Conservation (phyloP, 1,140 invertebrate genomes). For the Microplitis mediator region DNA sequence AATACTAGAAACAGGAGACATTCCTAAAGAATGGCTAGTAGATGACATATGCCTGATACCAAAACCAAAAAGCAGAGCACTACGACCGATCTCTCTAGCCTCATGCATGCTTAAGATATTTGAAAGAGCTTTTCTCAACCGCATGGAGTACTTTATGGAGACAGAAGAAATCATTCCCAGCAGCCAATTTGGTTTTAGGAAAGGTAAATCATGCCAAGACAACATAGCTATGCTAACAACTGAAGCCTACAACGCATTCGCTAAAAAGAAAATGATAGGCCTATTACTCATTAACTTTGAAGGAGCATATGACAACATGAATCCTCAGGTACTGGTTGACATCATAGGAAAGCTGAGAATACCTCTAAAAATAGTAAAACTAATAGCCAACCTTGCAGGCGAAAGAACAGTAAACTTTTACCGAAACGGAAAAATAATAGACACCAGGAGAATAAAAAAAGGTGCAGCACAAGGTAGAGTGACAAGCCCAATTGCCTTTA, state of each 20-base stretch:
- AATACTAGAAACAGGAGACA: not conserved
- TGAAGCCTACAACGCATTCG: constrained; percentile 14
- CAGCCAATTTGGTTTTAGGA: constrained; percentile 20
- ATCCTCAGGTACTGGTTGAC: not conserved
- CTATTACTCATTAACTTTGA: not conserved
- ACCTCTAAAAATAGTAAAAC: not conserved
- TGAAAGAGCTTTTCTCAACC: constrained; percentile 27
- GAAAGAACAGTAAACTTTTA: not conserved
- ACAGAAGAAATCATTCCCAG: constrained; percentile 17
- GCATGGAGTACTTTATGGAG: constrained; percentile 28
- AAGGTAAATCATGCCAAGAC: constrained; percentile 16
- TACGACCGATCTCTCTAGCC: constrained; percentile 28
- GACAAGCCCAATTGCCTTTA: not conserved
- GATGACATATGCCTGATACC: constrained; percentile 21
- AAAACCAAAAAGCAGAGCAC: constrained; percentile 13
- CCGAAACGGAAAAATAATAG: not conserved
- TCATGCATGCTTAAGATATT: constrained; percentile 25
- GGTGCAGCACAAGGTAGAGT: not conserved
- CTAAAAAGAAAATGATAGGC: not conserved
- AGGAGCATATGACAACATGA: not conserved
- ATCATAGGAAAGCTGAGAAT: not conserved
- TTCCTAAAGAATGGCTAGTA: not conserved
- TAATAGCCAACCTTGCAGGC: not conserved
- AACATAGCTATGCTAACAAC: constrained; percentile 17
- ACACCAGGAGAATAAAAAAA: not conserved